Evolutionary conservation across 2,888 invertebrate genomes (phyloP).

Genomic region (Megamerina dolium): DNA sequence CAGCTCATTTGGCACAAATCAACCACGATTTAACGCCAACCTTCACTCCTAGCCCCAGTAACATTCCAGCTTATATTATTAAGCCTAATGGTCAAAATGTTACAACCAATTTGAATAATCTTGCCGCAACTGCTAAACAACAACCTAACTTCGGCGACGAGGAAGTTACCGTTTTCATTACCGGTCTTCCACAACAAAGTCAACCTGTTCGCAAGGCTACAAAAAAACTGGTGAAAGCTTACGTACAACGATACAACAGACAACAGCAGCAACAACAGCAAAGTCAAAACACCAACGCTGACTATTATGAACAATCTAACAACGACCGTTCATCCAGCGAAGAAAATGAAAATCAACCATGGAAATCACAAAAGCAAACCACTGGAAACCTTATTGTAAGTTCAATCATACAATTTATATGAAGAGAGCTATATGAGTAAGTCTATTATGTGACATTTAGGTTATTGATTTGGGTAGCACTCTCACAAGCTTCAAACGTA

Average conservation of each 20-base stretch:
- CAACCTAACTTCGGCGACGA: conserved; percentile 33
- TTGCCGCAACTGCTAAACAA: conserved; percentile 28
- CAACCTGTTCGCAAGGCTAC: conserved; percentile 33
- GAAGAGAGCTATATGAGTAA: too few relatives aligned
- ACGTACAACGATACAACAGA: conserved; percentile 36
- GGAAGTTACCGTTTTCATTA: conserved; percentile 41
- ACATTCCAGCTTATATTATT: conserved; percentile 29
- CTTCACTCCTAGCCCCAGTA: conserved; percentile 32
- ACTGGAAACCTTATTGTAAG: conserved; percentile 33
- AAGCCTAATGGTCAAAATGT: conserved; percentile 30
- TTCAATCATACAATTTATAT: too few relatives aligned
- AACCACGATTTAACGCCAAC: conserved; percentile 30
- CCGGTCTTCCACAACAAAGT: conserved; percentile 33
- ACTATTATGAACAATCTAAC: conserved; percentile 9
- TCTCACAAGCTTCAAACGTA: conserved; percentile 31
- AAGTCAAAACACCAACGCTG: conserved; percentile 12
- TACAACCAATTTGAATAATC: conserved; percentile 28
- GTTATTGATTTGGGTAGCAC: conserved; percentile 34
- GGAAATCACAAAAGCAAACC: conserved; percentile 19
- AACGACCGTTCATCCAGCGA: conserved; percentile 24
- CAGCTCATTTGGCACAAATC: conserved; percentile 38
- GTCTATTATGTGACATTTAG: too few relatives aligned
- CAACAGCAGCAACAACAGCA: conserved; percentile 14
- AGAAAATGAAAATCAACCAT: conserved; percentile 23
- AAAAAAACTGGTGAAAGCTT: conserved; percentile 35